phyloP scores from a whole-genome alignment of 1,140 invertebrate species.

The Onthophagus taurus region DNA sequence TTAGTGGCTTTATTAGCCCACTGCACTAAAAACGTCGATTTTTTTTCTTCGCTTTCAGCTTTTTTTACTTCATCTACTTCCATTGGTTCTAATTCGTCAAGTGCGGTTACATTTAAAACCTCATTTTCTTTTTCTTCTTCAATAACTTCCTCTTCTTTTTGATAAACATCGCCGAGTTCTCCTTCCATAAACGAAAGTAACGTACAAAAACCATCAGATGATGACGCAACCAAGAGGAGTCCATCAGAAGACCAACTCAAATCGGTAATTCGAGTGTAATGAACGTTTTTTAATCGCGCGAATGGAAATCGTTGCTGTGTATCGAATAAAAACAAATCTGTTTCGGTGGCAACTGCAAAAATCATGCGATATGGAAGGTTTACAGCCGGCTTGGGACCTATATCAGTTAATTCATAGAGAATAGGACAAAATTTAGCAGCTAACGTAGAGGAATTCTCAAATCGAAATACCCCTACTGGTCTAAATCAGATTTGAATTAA shows the following conservation, averaged over 20 bases:
- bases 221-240: conserved; percentile 69
- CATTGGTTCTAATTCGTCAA: conserved; percentile 26
- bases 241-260: conserved; percentile 87
- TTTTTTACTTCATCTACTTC: conserved; percentile 27
- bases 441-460: conserved; percentile 65
- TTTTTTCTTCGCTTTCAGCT: conserved; percentile 22
- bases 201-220: conserved; percentile 93
- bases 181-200: conserved; percentile 71
- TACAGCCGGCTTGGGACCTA: conserved; percentile 47
- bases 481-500: conserved; percentile 42
- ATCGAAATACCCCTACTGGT: conserved; percentile 73
- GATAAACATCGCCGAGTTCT: conserved; percentile 72
- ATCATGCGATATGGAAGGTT: conserved; percentile 74
- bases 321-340: conserved; percentile 81
- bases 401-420: conserved; percentile 54
- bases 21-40: conserved; percentile 27
- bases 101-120: conserved; percentile 21
- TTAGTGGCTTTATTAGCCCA: conserved; percentile 19
- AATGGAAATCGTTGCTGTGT: conserved; percentile 82
- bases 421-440: conserved; percentile 74
- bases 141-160: conserved; percentile 36
- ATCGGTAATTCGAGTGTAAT: conserved; percentile 89
- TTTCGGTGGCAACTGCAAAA: conserved; percentile 83
- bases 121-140: conserved; percentile 29
- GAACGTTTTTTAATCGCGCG: conserved; percentile 80